A percentile compares a stretch with the other conserved stretches of the same genome.
Evolutionary conservation across 2,888 invertebrate species (phyloP).

Genomic region (Drosophila mettleri): DNA sequence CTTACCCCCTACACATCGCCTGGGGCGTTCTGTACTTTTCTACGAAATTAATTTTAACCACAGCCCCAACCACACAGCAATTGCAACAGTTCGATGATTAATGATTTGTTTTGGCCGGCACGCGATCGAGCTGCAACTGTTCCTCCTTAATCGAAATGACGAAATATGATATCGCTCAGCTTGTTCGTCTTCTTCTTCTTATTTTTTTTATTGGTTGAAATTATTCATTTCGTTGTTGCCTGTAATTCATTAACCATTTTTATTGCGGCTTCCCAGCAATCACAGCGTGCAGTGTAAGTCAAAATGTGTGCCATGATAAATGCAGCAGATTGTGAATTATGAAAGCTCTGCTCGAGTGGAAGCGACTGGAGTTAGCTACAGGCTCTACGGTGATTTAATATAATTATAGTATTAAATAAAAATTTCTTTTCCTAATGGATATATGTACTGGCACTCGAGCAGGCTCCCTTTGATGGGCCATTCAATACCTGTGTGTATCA

Average conservation of each 20-base stretch:
- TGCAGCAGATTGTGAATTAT: slow-evolving; percentile 7
- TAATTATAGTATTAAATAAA: not conserved
- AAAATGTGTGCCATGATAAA: slow-evolving; percentile 29
- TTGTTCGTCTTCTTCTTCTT: slow-evolving; percentile 20
- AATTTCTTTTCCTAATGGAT: too few species aligned
- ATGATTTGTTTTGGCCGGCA: slow-evolving; percentile 80
- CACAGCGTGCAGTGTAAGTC: slow-evolving; percentile 55
- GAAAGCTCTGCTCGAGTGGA: not conserved
- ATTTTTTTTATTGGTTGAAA: slow-evolving; percentile 46
- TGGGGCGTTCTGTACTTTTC: slow-evolving; percentile 70
- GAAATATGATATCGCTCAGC: slow-evolving; percentile 57
- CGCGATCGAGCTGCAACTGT: slow-evolving; percentile 66
- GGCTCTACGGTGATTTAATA: not conserved
- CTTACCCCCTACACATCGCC: slow-evolving; percentile 19
- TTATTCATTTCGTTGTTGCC: slow-evolving; percentile 71
- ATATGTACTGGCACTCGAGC: not conserved
- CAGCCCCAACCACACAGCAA: slow-evolving; percentile 64
- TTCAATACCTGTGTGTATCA: too few species aligned
- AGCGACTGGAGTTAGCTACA: not conserved
- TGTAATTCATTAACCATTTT: slow-evolving; percentile 71
- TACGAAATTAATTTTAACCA: slow-evolving; percentile 77
- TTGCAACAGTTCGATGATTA: slow-evolving; percentile 80
- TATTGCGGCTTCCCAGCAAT: slow-evolving; percentile 42
- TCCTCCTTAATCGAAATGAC: slow-evolving; percentile 29
- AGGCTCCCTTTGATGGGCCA: too few species aligned